Evolutionary conservation across 1,140 invertebrate genomes (phyloP).

Genomic region (Drosophila ambigua): DNA sequence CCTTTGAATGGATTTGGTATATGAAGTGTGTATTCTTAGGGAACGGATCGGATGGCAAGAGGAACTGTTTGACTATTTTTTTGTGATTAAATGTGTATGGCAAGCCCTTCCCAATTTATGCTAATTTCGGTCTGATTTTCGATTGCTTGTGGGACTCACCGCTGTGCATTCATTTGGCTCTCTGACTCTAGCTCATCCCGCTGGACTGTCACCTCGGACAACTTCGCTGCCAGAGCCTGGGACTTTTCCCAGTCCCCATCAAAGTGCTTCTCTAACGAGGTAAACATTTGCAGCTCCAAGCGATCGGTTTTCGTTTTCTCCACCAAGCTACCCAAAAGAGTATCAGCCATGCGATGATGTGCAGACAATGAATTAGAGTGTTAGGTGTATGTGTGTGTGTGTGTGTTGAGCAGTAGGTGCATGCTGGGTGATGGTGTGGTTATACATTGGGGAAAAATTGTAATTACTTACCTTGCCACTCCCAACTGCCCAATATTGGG

Average conservation of each 20-base stretch:
- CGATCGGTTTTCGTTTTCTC: conserved; percentile 53
- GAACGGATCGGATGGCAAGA: too few species aligned
- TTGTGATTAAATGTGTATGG: too few species aligned
- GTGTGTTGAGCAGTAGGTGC: background rate
- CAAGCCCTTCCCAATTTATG: too few species aligned
- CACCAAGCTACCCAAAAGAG: conserved; percentile 30
- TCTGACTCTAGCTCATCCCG: conserved; percentile 57
- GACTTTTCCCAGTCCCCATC: conserved; percentile 47
- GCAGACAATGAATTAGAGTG: too few species aligned
- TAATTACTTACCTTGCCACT: conserved; percentile 41
- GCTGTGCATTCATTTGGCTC: conserved; percentile 29
- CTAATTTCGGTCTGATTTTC: background rate
- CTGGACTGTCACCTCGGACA: conserved; percentile 32
- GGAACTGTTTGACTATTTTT: too few species aligned
- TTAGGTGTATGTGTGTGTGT: background rate
- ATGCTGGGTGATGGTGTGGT: conserved; percentile 12
- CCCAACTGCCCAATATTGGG: conserved; percentile 32
- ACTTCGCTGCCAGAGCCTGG: conserved; percentile 42
- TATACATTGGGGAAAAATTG: background rate
- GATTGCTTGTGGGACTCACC: conserved; percentile 53
- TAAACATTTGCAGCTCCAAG: conserved; percentile 64
- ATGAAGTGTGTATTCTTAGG: too few species aligned
- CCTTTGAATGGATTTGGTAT: too few species aligned
- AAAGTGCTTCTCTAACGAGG: conserved; percentile 64
- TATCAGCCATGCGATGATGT: background rate